Evolutionary conservation across 2,113 vertebrate species (phyloP), one percentile per base, ranked within the genome.

Genomic region (Eretmochelys imbricata): DNA sequence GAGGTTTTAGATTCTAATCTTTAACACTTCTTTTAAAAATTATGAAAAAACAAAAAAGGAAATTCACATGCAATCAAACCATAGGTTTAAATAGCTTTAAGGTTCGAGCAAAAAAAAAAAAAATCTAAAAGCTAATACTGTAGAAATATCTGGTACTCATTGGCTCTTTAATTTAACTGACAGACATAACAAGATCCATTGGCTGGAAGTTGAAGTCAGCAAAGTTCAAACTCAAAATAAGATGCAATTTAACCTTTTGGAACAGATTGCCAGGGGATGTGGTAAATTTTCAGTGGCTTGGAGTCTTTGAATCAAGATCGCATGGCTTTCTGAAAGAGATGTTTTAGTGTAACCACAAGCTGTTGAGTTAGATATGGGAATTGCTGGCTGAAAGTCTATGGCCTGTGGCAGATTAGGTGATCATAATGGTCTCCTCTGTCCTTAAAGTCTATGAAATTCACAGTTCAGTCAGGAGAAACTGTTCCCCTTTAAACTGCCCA

Each of bases 221-320:
- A 35, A 80, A 89, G 93, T 82, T 96, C 31, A 13, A 6, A 38
- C n/a, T 55, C 17, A 55, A 93, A 90, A 87, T 91, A 22, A 89
- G 85, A 82, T 54, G 65, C 0, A 0, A 3, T 1, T 80, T 82
- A 35, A 53, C 19, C 57, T 86, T 62, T 80, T 72, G 49, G 79
- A 88, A 22, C 35, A 46, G 38, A 46, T 46, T 76, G 38, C 38
- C 72, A 76, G 46, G 72, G 38, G 10, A 22, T 76, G 72, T 76
- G 55, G 0, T 57, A 82, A 84, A 35, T 79, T 90, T 84, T 69
- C 11, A 75, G 1, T 17, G 14, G 27, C 42, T 91, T 69, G 35
- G 4, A 78, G 91, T 84, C 49, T 80, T 87, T 82, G 80, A 78
- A 81, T 53, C 10, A 65, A 55, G 42, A 81, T 51, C 12, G 20